Percentiles rank a stretch among this genome's conserved stretches.
Evolutionary conservation across 2,113 vertebrate genomes (phyloP).

Genomic region (Tachysurus fulvidraco): DNA sequence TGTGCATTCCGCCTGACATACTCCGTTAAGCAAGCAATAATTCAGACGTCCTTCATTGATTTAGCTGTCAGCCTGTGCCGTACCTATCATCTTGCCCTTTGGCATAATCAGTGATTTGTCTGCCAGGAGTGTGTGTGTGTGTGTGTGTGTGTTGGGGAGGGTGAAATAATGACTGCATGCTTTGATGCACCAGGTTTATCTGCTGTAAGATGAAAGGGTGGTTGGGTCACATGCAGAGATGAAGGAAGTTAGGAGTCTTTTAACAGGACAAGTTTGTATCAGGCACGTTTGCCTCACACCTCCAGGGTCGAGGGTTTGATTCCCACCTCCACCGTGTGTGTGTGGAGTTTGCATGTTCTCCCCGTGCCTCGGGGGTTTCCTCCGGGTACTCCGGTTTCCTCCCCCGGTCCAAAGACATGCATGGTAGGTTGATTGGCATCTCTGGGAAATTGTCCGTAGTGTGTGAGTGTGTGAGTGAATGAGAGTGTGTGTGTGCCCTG

Average conservation of each 20-base stretch:
- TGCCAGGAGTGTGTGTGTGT: slow-evolving; percentile 31
- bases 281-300: too few relatives aligned
- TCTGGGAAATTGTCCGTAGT: too few relatives aligned
- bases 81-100: slow-evolving; percentile 58
- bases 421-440: too few relatives aligned
- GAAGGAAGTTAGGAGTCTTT: not conserved
- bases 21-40: slow-evolving; percentile 57
- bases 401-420: too few relatives aligned
- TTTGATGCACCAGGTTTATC: slow-evolving; percentile 46
- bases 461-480: too few relatives aligned
- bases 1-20: slow-evolving; percentile 51
- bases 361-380: too few relatives aligned
- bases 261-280: not conserved
- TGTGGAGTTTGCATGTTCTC: too few relatives aligned
- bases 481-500: too few relatives aligned
- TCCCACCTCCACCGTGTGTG: too few relatives aligned
- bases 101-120: slow-evolving; percentile 58
- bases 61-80: slow-evolving; percentile 50
- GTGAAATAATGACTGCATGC: slow-evolving; percentile 48
- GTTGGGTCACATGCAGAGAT: not conserved
- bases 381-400: too few relatives aligned
- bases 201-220: slow-evolving; percentile 14
- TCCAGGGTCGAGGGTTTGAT: too few relatives aligned
- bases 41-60: slow-evolving; percentile 57
- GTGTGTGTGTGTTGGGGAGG: not conserved